A percentile compares a stretch with the other conserved stretches of the same genome.
Conservation (phyloP, 2,888 invertebrate species). For the Drosophila tanythrix region DNA sequence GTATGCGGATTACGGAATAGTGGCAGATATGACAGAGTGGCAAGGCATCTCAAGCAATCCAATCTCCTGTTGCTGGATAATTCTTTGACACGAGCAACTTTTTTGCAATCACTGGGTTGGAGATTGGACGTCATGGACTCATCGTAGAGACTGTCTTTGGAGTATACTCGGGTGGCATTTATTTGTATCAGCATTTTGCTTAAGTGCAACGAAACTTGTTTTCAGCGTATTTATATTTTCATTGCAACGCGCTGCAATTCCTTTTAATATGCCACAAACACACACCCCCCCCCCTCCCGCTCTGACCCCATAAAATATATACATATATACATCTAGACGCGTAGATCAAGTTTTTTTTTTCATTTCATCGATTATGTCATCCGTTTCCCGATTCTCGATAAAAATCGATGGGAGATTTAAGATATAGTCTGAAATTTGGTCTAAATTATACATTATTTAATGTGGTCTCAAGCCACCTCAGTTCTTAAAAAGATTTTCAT, state of each 20-base stretch:
- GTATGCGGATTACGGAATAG: not conserved
- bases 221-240: slow-evolving; percentile 42
- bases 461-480: no score
- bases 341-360: no score
- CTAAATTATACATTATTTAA: no score
- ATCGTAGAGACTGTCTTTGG: slow-evolving; percentile 30
- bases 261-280: slow-evolving; percentile 1
- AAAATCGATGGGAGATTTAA: no score
- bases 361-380: no score
- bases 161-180: slow-evolving; percentile 60
- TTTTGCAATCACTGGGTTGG: slow-evolving; percentile 4
- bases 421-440: not conserved
- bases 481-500: no score
- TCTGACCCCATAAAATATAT: no score
- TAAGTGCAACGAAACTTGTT: slow-evolving; percentile 59
- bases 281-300: not conserved
- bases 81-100: slow-evolving; percentile 47
- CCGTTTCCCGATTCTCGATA: no score
- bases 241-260: slow-evolving; percentile 14
- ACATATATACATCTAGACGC: no score
- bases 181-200: slow-evolving; percentile 67
- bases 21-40: not conserved
- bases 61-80: slow-evolving; percentile 64
- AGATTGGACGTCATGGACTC: not conserved
- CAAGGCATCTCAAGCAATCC: slow-evolving; percentile 18